Conservation (phyloP, 2,888 invertebrate genomes). For the Hemaris fuciformis region DNA sequence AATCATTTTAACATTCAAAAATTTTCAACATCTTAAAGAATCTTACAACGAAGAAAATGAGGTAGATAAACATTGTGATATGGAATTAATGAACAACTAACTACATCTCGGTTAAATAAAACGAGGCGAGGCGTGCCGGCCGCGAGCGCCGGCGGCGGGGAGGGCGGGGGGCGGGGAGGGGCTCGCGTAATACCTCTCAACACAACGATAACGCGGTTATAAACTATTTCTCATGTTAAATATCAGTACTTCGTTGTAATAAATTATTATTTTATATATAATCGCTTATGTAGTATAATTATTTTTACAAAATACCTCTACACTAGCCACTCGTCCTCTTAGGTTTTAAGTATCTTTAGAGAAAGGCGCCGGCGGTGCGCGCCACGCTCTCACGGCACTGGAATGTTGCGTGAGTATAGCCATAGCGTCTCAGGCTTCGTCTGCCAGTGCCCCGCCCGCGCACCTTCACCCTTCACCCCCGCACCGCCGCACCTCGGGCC, state of each 20-base stretch:
- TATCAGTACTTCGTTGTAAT: slow-evolving; percentile 74
- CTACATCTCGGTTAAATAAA: slow-evolving; percentile 22
- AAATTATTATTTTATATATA: slow-evolving; percentile 49
- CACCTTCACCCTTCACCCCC: no score
- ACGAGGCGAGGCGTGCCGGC: slow-evolving; percentile 18
- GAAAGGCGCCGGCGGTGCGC: slow-evolving; percentile 14
- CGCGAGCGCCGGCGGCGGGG: neutral
- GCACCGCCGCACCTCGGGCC: slow-evolving; percentile 13
- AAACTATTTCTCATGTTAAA: slow-evolving; percentile 46
- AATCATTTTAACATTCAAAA: slow-evolving; percentile 33
- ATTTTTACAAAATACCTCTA: slow-evolving; percentile 39
- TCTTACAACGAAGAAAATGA: slow-evolving; percentile 76
- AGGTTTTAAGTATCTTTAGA: slow-evolving; percentile 54
- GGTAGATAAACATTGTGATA: slow-evolving; percentile 80
- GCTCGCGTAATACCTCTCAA: neutral
- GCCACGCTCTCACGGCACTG: slow-evolving; percentile 30
- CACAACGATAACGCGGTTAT: slow-evolving; percentile 42
- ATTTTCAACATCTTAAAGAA: slow-evolving; percentile 67
- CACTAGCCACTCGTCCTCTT: slow-evolving; percentile 64
- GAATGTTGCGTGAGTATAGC: slow-evolving; percentile 69
- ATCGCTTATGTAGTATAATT: slow-evolving; percentile 47
- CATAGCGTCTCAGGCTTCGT: slow-evolving; percentile 74
- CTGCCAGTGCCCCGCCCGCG: slow-evolving; percentile 23
- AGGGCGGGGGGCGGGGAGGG: neutral
- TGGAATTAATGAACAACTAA: slow-evolving; percentile 50